phyloP scores from a whole-genome alignment of 2,113 vertebrate species.

The Catharus minimus region DNA sequence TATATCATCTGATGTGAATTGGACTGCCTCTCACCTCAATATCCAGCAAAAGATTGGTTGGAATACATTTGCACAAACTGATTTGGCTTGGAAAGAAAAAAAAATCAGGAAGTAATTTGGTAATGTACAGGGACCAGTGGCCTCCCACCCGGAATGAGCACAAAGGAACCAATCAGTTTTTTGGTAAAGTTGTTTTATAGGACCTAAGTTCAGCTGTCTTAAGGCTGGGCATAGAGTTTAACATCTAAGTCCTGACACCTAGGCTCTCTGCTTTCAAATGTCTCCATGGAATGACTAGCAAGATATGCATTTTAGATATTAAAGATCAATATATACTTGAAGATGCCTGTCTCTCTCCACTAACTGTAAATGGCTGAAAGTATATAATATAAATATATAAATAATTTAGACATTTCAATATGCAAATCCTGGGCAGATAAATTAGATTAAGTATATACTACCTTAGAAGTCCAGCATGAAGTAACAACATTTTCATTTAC shows the following conservation, averaged over 20 bases:
- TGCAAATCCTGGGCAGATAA: background rate
- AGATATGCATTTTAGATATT: background rate
- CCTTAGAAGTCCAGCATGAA: background rate
- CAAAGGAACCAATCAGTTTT: background rate
- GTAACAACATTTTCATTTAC: constrained; percentile 5
- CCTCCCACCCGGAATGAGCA: background rate
- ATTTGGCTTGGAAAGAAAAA: background rate
- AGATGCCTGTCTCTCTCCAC: background rate
- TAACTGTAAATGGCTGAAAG: background rate
- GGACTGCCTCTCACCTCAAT: background rate
- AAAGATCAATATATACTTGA: background rate
- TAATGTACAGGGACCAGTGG: background rate
- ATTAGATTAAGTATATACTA: background rate
- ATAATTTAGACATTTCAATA: background rate
- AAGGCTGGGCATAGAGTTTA: background rate
- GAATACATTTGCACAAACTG: background rate
- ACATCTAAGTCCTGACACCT: background rate
- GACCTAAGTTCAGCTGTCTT: background rate
- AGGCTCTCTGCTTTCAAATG: background rate
- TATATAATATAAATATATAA: background rate
- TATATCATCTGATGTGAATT: background rate
- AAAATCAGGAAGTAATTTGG: background rate
- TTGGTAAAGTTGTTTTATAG: background rate
- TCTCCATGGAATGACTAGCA: background rate
- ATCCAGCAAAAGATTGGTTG: background rate